Base-by-base conservation (phyloP, 2,113 vertebrate genomes). In the Pygoscelis adeliae region DNA sequence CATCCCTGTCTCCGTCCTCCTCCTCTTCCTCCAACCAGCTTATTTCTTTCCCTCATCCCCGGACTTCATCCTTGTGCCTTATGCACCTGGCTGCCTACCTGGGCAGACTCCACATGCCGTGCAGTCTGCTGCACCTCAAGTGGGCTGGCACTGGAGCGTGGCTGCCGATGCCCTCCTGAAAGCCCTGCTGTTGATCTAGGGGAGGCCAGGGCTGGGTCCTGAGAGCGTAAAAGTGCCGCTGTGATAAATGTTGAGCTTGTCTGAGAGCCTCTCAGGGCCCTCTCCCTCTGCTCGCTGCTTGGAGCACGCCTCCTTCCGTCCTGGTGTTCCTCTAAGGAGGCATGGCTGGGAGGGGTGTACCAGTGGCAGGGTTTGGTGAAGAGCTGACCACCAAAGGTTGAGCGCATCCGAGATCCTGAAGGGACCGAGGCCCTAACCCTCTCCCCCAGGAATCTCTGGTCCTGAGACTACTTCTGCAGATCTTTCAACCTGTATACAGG, bases 51-150 rank as follows among this genome's bases (percentile, higher is more conserved):
- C 74, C 66, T 89, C 32, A 61, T 88, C 18, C 59, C 30, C 5
- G 4, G 36, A 42, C 9, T 87, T 89, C 23, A 56, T 49, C 59
- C 15, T 40, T 44, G 78, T 97, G 94, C 97, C 96, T 97, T 96
- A 73, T 1, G 19, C n/a, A 87, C 42, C 82, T 42, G 80, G 52
- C 42, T 91, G 91, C 69, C 83, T 67, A 16, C 59, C 80, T 67
- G 73, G 32, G 52, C 83, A 82, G 76, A 47, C 34, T 71, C 34
- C 81, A 50, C 6, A 1, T 20, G 71, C 66, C 1, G 3, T 61
- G 76, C n/a, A 55, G 61, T 38, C 82, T 91, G 74, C 65, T 84
- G 63, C 62, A 55, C 40, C 52, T 82, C 85, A 38, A 2, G 52
- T 17, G 11, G 56, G 46, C 53, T 9, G 5, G 61, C 56, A 19